Percentiles rank a stretch among this genome's conserved stretches.
phyloP scores from a whole-genome alignment of 2,113 vertebrate species.

The Nerophis ophidion region DNA sequence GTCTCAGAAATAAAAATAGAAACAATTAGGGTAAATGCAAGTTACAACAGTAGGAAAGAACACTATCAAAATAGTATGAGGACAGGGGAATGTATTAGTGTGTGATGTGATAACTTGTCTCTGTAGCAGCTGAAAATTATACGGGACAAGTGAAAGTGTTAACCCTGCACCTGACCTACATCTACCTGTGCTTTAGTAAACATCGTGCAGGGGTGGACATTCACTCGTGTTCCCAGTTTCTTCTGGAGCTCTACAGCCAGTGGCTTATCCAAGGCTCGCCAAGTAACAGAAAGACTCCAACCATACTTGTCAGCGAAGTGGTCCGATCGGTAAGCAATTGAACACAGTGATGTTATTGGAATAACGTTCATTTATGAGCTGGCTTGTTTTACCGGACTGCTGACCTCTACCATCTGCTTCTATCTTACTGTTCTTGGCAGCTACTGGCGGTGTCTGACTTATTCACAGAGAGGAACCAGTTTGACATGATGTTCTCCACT shows the following conservation, averaged over 20 bases:
- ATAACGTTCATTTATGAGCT: background rate
- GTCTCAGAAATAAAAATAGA: no score
- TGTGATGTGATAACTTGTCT: no score
- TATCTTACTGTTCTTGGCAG: slow-evolving; percentile 53
- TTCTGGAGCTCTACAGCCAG: slow-evolving; percentile 95
- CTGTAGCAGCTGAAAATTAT: no score
- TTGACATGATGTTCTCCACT: slow-evolving; percentile 95
- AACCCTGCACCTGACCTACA: background rate
- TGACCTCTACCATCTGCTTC: background rate
- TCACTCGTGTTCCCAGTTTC: slow-evolving; percentile 96
- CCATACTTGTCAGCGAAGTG: slow-evolving; percentile 90
- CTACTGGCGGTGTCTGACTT: slow-evolving; percentile 95
- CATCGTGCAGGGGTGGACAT: slow-evolving; percentile 97
- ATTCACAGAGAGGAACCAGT: slow-evolving; percentile 96
- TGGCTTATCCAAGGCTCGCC: slow-evolving; percentile 88
- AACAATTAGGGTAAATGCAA: no score
- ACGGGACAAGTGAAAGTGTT: no score
- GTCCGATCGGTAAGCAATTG: slow-evolving; percentile 85
- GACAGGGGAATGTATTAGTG: no score
- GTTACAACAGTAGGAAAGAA: no score
- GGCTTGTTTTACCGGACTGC: background rate
- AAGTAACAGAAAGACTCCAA: slow-evolving; percentile 82
- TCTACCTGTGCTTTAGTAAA: slow-evolving; percentile 72
- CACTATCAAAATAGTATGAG: no score
- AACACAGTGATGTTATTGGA: background rate